Evolutionary conservation across 2,888 invertebrate species (phyloP).

Genomic region (Acleris literana): DNA sequence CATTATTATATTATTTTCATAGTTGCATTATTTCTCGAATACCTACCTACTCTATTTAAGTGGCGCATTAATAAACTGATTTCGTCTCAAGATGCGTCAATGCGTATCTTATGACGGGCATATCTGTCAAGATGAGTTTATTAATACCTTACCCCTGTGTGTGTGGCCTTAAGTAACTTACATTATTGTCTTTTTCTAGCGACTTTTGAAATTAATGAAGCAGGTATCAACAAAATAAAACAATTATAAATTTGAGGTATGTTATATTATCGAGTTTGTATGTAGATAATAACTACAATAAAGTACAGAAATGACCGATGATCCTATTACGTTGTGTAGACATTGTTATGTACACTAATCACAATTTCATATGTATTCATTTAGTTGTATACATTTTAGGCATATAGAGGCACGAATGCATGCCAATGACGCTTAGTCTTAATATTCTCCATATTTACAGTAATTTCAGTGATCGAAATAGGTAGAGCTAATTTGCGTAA

Average conservation of each 20-base stretch:
- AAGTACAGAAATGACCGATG: constrained; percentile 80
- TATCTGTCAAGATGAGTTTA: too few species aligned
- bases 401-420: constrained; percentile 73
- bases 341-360: constrained; percentile 64
- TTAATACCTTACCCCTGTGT: too few species aligned
- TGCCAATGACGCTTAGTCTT: constrained; percentile 75
- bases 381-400: constrained; percentile 79
- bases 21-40: too few species aligned
- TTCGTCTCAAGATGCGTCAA: too few species aligned
- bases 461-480: constrained; percentile 35
- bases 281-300: constrained; percentile 82
- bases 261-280: constrained; percentile 83
- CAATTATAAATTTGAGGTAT: constrained; percentile 74
- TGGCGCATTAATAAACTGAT: too few species aligned
- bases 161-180: too few species aligned
- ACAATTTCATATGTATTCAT: constrained; percentile 81
- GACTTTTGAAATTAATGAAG: too few species aligned
- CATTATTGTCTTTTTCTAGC: too few species aligned
- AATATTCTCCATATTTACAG: constrained; percentile 79
- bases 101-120: too few species aligned
- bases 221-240: constrained; percentile 51
- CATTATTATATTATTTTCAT: too few species aligned
- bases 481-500: too few species aligned
- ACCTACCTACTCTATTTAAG: too few species aligned
- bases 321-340: constrained; percentile 70